A percentile compares a stretch with the other conserved stretches of the same genome.
Conservation (phyloP, 1,140 invertebrate genomes). For the Sycobia sp. region DNA sequence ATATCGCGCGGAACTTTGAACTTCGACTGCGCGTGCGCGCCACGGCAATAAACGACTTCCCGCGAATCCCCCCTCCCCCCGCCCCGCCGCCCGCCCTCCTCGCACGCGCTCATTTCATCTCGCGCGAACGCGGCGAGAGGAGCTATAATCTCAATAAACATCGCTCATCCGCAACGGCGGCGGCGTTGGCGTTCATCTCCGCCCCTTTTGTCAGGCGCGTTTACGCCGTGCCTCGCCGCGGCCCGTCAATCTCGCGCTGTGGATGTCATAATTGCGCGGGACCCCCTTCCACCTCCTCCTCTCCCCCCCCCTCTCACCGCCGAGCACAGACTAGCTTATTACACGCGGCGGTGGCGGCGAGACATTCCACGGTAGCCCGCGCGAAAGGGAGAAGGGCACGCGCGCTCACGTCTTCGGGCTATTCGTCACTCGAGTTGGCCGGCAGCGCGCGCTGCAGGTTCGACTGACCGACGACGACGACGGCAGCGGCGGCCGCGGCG, state of each 20-base stretch:
- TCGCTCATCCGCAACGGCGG: slow-evolving; percentile 38
- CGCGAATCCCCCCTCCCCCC: slow-evolving; percentile 39
- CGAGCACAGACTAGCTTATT: too few relatives aligned
- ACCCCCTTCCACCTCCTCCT: slow-evolving; percentile 27
- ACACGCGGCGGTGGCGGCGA: slow-evolving; percentile 23
- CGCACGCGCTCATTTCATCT: too few relatives aligned
- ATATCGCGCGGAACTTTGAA: slow-evolving; percentile 20
- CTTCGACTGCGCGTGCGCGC: neutral
- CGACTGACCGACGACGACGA: neutral
- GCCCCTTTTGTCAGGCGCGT: slow-evolving; percentile 36
- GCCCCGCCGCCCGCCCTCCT: neutral
- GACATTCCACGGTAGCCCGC: too few relatives aligned
- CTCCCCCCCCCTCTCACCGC: too few relatives aligned
- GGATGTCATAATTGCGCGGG: slow-evolving; percentile 50
- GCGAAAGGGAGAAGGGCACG: too few relatives aligned
- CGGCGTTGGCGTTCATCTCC: slow-evolving; percentile 39
- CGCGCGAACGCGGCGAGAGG: neutral
- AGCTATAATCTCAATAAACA: slow-evolving; percentile 54
- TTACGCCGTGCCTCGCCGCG: slow-evolving; percentile 24
- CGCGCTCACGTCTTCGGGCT: too few relatives aligned
- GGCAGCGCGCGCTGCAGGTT: too few relatives aligned
- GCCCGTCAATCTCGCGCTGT: slow-evolving; percentile 38
- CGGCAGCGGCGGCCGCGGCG: slow-evolving; percentile 38
- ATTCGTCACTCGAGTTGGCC: too few relatives aligned
- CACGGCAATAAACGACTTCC: slow-evolving; percentile 45